These are phyloP conservation scores for Schizopygopsis malacanthus DNA, from an alignment of 2,797 vertebrate species.

Conservation along the genomic window DNA sequence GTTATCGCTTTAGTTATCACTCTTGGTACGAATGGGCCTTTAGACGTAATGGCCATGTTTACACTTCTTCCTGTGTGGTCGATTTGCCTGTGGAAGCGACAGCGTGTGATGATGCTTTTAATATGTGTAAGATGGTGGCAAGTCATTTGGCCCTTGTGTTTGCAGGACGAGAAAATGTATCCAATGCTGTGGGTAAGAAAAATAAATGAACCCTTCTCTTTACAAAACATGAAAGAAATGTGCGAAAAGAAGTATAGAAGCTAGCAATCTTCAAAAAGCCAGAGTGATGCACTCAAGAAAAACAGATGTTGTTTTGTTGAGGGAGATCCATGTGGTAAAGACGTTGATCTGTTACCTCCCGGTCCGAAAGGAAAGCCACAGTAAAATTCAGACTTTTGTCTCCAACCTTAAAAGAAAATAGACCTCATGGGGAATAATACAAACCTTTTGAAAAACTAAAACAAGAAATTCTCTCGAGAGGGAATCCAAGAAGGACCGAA, in stretches of 20 bases:
- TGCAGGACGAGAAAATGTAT: not conserved
- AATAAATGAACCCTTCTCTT: slow-evolving; percentile 8
- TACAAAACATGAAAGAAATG: not conserved
- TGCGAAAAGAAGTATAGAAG: not conserved
- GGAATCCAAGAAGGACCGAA: slow-evolving; percentile 5
- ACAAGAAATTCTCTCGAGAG: slow-evolving; percentile 5
- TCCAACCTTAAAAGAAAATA: slow-evolving; percentile 10
- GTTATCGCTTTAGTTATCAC: not conserved
- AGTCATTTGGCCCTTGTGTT: not conserved
- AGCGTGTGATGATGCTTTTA: not conserved
- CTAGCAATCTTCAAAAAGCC: not conserved
- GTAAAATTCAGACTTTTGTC: not conserved
- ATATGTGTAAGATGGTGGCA: slow-evolving; percentile 25
- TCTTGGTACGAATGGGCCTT: not conserved
- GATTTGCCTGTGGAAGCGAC: not conserved
- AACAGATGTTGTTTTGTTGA: slow-evolving; percentile 49
- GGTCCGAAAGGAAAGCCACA: slow-evolving; percentile 2
- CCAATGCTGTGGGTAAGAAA: not conserved
- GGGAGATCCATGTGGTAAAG: slow-evolving; percentile 45
- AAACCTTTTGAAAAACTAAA: slow-evolving; percentile 7
- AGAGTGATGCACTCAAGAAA: slow-evolving; percentile 20
- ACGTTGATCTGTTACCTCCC: slow-evolving; percentile 15
- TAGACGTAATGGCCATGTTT: not conserved
- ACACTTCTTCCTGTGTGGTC: not conserved
- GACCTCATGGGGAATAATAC: slow-evolving; percentile 12